Evolutionary conservation across 2,797 vertebrate genomes (phyloP), one percentile per base, ranked within the genome.

Genomic region (Arnoldichthys spilopterus): DNA sequence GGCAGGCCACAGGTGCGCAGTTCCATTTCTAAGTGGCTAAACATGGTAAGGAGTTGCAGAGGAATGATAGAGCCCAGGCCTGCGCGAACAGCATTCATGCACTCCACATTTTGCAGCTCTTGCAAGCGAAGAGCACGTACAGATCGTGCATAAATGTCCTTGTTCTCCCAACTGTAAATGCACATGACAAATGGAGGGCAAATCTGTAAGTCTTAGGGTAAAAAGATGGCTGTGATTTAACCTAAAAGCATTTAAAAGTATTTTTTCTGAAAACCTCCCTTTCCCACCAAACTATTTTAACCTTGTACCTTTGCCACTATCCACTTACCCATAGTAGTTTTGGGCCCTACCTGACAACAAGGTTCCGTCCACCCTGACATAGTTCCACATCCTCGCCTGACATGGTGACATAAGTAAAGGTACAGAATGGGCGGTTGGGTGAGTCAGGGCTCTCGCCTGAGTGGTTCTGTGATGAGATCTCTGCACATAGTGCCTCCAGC

Each of bases 371-470:
- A 0, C 93, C 93, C 69, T 94, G 93, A 83, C 98, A 98, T 24
- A 99, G 94, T 88, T 99, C 98, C 91, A 97, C 96, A 70, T 98
- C 97, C 69, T 99, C 97, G 3, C 97, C 96, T 0, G 94, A 95
- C 96, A 99, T 96, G 20, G 96, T 96, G 88, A 94, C 72, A 83
- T 98, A 99, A 73, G 96, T 98, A 88, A 99, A 99, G 43, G 95
- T 96, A 91, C 97, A 99, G 92, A 95, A 96, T 0, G 97, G 97
- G 45, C 96, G 94, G 90, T 90, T 96, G 45, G 98, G 98, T 0
- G 96, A 96, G 77, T 99, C 97, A 0, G 97, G 98, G 84, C 97
- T 99, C 92, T 99, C 98, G 0, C 93, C 93, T 0, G 94, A 94
- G 58, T 97, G 93, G 83, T 97, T 96, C 89, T 98, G 97, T 2